Conservation (phyloP, 2,888 invertebrate genomes). For the Diachrysia chrysitis region DNA sequence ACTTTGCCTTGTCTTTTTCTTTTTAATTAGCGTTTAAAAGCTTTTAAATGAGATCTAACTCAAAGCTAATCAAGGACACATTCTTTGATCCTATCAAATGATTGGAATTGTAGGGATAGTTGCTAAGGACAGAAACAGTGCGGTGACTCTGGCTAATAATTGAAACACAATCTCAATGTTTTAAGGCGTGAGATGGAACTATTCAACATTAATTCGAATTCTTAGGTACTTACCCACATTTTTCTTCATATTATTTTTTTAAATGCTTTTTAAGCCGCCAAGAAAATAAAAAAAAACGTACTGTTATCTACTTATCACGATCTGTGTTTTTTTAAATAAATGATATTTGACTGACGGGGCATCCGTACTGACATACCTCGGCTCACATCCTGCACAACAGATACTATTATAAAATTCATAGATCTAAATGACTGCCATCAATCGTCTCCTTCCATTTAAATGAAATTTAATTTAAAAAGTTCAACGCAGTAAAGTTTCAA, state of each 20-base stretch:
- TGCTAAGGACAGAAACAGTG: neutral
- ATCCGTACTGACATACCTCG: neutral
- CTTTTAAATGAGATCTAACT: slow-evolving; percentile 4
- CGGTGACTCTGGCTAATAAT: no score
- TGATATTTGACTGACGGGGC: neutral
- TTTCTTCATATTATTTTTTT: no score
- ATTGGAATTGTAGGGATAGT: slow-evolving; percentile 1
- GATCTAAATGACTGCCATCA: neutral
- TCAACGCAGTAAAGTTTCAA: slow-evolving; percentile 1
- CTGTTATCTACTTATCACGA: no score
- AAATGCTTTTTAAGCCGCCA: no score
- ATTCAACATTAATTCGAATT: no score
- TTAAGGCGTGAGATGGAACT: neutral
- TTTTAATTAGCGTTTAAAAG: neutral
- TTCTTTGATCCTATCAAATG: neutral
- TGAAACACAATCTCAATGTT: no score
- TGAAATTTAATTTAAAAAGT: neutral
- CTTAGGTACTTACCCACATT: no score
- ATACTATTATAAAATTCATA: neutral
- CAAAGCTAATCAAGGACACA: slow-evolving; percentile 1
- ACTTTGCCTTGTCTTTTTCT: neutral
- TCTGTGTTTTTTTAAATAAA: no score
- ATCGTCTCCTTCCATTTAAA: neutral
- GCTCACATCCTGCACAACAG: neutral
- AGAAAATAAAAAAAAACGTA: no score